These are phyloP conservation scores for Lepidocyrtinus sp. DNA, from an alignment of 2,888 invertebrate genomes.

Conservation along the genomic window DNA sequence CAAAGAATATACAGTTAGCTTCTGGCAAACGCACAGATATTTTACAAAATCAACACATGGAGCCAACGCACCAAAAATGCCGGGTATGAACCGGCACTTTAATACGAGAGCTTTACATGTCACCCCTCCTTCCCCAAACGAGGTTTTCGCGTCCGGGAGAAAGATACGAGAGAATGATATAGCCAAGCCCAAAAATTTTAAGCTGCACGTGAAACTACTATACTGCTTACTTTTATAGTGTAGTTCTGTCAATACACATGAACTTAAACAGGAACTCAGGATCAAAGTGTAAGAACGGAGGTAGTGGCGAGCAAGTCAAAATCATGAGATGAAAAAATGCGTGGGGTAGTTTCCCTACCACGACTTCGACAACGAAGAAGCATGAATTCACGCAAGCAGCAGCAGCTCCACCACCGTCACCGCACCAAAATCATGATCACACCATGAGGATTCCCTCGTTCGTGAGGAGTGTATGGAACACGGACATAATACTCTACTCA, in stretches of 20 bases:
- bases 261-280: slow-evolving; percentile 34
- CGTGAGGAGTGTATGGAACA: slow-evolving; percentile 26
- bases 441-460: slow-evolving; percentile 23
- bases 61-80: neutral
- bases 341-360: slow-evolving; percentile 16
- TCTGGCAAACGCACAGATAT: neutral
- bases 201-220: neutral
- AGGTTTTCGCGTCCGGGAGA: neutral
- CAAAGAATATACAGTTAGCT: no score
- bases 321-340: neutral
- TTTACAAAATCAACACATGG: neutral
- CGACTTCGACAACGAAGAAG: neutral
- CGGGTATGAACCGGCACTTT: neutral
- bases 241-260: neutral
- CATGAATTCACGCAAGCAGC: neutral
- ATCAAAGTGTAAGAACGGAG: slow-evolving; percentile 38
- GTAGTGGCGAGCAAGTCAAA: slow-evolving; percentile 18
- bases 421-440: slow-evolving; percentile 31
- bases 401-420: slow-evolving; percentile 24
- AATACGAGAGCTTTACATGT: neutral
- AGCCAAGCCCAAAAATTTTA: neutral
- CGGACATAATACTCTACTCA: slow-evolving; percentile 32
- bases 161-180: neutral
- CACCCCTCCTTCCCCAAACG: neutral
- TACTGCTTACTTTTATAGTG: no score